Evolutionary conservation across 2,113 vertebrate genomes (phyloP), one percentile per base, ranked within the genome.

Genomic region (Dromas ardeola): DNA sequence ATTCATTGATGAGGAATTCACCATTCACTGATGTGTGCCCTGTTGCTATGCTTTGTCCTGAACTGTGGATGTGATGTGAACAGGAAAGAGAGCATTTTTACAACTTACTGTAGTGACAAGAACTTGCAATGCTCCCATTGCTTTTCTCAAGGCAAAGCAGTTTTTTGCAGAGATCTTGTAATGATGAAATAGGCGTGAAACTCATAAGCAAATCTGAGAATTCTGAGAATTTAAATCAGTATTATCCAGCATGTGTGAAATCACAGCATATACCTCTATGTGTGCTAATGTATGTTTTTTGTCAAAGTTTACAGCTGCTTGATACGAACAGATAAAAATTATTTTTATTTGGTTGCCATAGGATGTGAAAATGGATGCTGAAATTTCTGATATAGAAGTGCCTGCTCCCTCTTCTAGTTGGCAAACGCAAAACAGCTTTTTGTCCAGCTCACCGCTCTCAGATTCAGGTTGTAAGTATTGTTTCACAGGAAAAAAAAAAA

Each of bases 391-490:
- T 81, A 63, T 79, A 78, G 98, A 83, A 49, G 89, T 97, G 22
- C 83, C 98, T 81, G 92, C 98, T 95, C 97, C 98, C 27, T 98
- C 98, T 61, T 98, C 98, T 30, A 98, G 97, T 27, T 98, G 99
- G 89, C 98, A 87, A 94, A 97, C 81, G 71, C 95, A 96, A 21
- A 83, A 55, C 93, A 95, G 61, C 36, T 97, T 98, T 94, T 96
- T 98, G 26, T 98, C 98, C 91, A 98, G 98, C 96, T 98, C 98
- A 23, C 88, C 93, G 66, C 97, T 97, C 87, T 98, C 98, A 63
- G 97, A 98, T 95, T 87, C 97, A 32, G 94, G 91, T 61, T 98
- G 99, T 99, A 98, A 99, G 99, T 99, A 98, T 97, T 88, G 29
- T 96, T 77, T 81, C 30, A 66, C 21, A 69, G 56, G 26, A 78